Evolutionary conservation across 2,797 vertebrate species (phyloP).

Genomic region (Parotocinclus haroldoi): DNA sequence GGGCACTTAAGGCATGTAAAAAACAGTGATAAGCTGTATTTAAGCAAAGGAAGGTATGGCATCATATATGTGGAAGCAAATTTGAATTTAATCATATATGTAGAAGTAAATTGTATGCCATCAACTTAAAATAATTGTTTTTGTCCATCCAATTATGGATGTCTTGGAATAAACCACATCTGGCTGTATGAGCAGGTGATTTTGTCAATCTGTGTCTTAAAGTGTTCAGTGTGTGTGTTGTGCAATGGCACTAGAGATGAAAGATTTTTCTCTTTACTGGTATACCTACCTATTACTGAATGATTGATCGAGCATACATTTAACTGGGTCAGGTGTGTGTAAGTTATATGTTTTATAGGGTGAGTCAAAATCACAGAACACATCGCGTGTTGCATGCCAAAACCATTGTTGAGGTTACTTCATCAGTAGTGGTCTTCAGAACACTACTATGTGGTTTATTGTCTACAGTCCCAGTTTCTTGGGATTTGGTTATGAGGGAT

Average conservation of each 20-base stretch:
- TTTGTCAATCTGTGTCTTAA: conserved; percentile 12
- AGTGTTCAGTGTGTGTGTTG: conserved; percentile 3
- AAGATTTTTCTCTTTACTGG: conserved; percentile 18
- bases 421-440: no score
- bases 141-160: conserved; percentile 13
- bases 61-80: conserved; percentile 13
- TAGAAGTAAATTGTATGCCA: conserved; percentile 22
- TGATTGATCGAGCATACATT: not conserved
- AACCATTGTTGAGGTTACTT: no score
- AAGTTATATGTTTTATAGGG: no score
- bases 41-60: conserved; percentile 3
- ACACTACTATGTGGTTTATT: no score
- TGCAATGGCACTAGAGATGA: conserved; percentile 24
- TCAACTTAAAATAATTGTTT: conserved; percentile 5
- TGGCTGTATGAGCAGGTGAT: conserved; percentile 20
- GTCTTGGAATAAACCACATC: conserved; percentile 1
- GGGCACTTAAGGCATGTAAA: conserved; percentile 3
- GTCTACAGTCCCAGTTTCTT: no score
- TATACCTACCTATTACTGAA: not conserved
- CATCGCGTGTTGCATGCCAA: no score
- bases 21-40: conserved; percentile 1
- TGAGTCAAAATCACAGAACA: no score
- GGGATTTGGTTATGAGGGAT: no score
- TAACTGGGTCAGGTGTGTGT: not conserved
- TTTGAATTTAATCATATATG: conserved; percentile 19